phyloP scores from a whole-genome alignment of 2,113 vertebrate species.

The sheep (Ovis aries) region DNA sequence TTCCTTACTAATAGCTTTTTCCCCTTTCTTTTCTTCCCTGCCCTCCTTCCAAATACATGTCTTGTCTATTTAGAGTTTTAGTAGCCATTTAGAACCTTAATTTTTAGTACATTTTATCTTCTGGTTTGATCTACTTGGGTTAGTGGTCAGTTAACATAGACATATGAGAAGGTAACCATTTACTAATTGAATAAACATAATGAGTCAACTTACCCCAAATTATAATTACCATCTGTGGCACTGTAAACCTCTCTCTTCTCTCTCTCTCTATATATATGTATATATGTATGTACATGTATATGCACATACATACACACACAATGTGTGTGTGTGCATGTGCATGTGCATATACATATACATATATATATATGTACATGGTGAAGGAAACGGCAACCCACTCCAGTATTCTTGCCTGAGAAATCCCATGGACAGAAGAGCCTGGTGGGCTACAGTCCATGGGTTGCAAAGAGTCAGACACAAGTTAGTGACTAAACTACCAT shows the following conservation, averaged over 20 bases:
- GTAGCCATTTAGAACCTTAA: neutral
- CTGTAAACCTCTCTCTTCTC: neutral
- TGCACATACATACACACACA: no score
- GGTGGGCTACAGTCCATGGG: neutral
- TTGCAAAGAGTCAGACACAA: neutral
- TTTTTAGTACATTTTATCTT: constrained; percentile 19
- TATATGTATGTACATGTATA: neutral
- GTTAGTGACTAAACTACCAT: neutral
- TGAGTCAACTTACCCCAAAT: neutral
- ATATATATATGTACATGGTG: neutral
- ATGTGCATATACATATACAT: fast-evolving
- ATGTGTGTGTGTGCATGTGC: neutral
- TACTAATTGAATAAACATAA: neutral
- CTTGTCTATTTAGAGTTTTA: neutral
- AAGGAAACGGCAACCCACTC: neutral
- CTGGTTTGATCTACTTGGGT: neutral
- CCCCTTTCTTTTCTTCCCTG: neutral
- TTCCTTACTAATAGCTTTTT: neutral
- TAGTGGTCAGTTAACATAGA: neutral
- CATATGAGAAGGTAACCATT: neutral
- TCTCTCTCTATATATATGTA: neutral
- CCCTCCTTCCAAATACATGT: neutral
- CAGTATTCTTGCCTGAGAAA: neutral
- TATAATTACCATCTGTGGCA: neutral
- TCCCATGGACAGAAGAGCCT: neutral